Percentiles rank a stretch among this genome's conserved stretches.
Evolutionary conservation across 2,797 vertebrate species (phyloP).

Genomic region (Halcyon badia): DNA sequence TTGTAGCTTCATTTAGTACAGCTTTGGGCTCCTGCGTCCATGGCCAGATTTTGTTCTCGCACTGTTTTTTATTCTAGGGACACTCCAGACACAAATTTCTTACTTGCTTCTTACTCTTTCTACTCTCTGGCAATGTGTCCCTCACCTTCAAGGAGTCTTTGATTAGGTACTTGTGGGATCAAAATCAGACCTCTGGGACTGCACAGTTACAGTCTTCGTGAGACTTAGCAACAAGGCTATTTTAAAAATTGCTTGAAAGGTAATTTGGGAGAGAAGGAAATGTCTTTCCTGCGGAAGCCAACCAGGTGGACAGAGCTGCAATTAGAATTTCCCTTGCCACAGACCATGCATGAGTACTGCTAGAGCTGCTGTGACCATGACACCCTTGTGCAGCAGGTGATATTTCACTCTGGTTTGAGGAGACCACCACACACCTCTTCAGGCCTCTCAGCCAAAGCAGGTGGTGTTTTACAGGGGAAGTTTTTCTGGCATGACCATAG

Average conservation of each 20-base stretch:
- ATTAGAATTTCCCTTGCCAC: not conserved
- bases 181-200: not conserved
- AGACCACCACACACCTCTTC: not conserved
- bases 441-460: not conserved
- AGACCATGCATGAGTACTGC: not conserved
- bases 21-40: not conserved
- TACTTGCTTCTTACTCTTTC: not conserved
- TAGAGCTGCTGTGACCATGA: not conserved
- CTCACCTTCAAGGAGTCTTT: not conserved
- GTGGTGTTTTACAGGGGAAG: not conserved
- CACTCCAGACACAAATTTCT: not conserved
- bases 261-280: not conserved
- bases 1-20: not conserved
- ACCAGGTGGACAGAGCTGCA: not conserved
- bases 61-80: not conserved
- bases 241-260: not conserved
- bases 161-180: not conserved
- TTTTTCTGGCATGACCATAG: not conserved
- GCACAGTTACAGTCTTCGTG: not conserved
- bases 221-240: not conserved
- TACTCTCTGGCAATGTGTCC: not conserved
- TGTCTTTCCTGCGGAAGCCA: not conserved
- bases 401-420: not conserved
- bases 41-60: not conserved
- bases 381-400: not conserved